phyloP scores from a whole-genome alignment of 2,888 invertebrate genomes.

The Amphipyra tragopoginis region DNA sequence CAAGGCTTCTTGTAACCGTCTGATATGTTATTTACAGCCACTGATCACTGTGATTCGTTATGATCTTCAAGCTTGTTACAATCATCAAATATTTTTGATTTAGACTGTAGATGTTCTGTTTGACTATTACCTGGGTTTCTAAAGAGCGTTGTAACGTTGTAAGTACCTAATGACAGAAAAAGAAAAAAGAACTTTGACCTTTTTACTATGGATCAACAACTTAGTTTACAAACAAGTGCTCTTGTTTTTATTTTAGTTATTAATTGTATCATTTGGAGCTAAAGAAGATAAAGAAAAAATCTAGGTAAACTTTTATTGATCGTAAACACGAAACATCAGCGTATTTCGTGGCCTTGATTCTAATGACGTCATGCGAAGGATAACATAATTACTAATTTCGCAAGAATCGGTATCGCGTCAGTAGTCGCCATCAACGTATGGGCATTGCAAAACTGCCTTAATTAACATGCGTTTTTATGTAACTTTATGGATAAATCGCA shows the following conservation, averaged over 20 bases:
- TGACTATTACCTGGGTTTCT: too few species aligned
- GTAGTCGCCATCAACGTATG: constrained; percentile 47
- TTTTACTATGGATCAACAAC: neutral
- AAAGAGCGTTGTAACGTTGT: too few species aligned
- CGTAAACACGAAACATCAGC: constrained; percentile 24
- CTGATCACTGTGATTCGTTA: constrained; percentile 1
- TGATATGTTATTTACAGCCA: constrained; percentile 15
- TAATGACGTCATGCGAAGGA: constrained; percentile 60
- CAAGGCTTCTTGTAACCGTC: constrained; percentile 27
- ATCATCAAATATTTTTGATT: neutral
- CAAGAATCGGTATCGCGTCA: constrained; percentile 66
- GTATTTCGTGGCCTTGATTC: constrained; percentile 25
- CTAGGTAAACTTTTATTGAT: neutral
- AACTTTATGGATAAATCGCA: constrained; percentile 66
- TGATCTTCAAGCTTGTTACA: neutral
- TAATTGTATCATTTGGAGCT: neutral
- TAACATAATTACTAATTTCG: constrained; percentile 62
- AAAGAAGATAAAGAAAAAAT: constrained; percentile 12
- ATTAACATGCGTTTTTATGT: constrained; percentile 68
- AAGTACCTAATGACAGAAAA: too few species aligned
- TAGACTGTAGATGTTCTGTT: too few species aligned
- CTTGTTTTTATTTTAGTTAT: neutral
- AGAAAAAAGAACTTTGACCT: neutral
- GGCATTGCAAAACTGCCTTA: constrained; percentile 67
- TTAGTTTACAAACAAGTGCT: constrained; percentile 4